These are phyloP conservation scores for Palythoa heliodiscus DNA, from an alignment of 92 coral and sea anemone species.

Conservation along the genomic window DNA sequence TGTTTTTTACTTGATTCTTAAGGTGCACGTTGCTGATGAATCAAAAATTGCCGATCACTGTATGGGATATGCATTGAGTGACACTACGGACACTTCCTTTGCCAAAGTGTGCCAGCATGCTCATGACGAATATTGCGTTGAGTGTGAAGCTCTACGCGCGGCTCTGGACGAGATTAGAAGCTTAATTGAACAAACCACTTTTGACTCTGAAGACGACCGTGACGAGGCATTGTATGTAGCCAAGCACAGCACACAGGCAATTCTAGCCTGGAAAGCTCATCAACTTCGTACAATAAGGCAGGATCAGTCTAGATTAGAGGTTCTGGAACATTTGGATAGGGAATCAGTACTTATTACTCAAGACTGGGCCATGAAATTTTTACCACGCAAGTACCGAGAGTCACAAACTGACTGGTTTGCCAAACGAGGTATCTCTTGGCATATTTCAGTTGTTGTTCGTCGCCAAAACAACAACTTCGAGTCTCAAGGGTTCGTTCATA, in stretches of 20 bases:
- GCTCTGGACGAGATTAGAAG: constrained; percentile 33
- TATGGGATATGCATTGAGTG: constrained; percentile 49
- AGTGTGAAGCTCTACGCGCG: constrained; percentile 41
- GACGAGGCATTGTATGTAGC: constrained; percentile 46
- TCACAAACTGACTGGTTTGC: constrained; percentile 55
- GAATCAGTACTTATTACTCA: constrained; percentile 48
- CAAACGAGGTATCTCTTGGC: constrained; percentile 55
- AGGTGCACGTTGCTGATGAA: constrained; percentile 51
- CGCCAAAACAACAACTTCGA: constrained; percentile 28
- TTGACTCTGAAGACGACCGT: constrained; percentile 42
- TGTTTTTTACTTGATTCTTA: constrained; percentile 1
- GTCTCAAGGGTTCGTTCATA: constrained; percentile 38
- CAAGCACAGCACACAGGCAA: constrained; percentile 46
- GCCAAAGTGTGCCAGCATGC: constrained; percentile 35
- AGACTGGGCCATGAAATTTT: constrained; percentile 52
- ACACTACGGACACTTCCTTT: constrained; percentile 17
- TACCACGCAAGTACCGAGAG: constrained; percentile 57
- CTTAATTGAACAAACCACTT: constrained; percentile 31
- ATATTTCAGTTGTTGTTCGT: constrained; percentile 41
- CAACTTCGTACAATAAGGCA: constrained; percentile 52
- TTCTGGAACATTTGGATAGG: constrained; percentile 36
- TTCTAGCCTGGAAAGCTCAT: constrained; percentile 51
- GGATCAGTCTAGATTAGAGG: constrained; percentile 50
- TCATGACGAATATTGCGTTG: constrained; percentile 30
- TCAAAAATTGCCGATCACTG: constrained; percentile 48